Evolutionary conservation across 2,888 invertebrate species (phyloP), one percentile per base, ranked within the genome.

Genomic region (Oscheius sp.): DNA sequence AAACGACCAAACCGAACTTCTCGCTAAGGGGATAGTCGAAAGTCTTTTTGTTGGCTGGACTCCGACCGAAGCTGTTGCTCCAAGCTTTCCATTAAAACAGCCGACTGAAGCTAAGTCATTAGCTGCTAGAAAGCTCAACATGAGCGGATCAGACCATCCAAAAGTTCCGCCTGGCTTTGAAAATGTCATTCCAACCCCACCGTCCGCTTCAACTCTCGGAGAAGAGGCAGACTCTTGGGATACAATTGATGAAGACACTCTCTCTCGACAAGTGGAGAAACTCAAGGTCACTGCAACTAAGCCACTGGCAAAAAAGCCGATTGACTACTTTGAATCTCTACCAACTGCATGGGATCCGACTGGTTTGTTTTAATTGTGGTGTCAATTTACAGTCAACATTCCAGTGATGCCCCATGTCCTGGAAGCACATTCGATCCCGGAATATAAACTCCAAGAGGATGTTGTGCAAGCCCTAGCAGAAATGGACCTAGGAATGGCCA

Each of bases 381-480:
- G n/a, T n/a, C n/a, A n/a, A n/a, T n/a, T n/a, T n/a, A n/a, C n/a
- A 68, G 10, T 45, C 27, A n/a, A 27, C 5, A 12, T 50, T 65
- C 34, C 33, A 70, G 70, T 64, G n/a, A 33, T 76, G 0, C 67
- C 57, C 15, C 71, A 76, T 61, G 74, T 76, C 0, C 61, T 76
- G 20, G 76, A 76, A 31, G 74, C 73, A 25, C 70, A 65, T 34
- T 68, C 66, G 57, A 70, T 76, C 10, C 74, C 76, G 5, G 76
- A 76, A 15, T 76, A 76, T 64, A 74, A 72, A 31, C 69, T 76
- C 71, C 64, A 71, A 29, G 69, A 53, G 17, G 76, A 76, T 27
- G 74, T 76, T n/a, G 71, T 69, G 27, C 65, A 71, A 0, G 74
- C 73, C 2, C 57, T 76, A 48, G 71, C 72, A 23, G 67, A 50